These are phyloP conservation scores for Hemithea aestivaria DNA, from an alignment of 2,888 invertebrate species.

Conservation along the genomic window DNA sequence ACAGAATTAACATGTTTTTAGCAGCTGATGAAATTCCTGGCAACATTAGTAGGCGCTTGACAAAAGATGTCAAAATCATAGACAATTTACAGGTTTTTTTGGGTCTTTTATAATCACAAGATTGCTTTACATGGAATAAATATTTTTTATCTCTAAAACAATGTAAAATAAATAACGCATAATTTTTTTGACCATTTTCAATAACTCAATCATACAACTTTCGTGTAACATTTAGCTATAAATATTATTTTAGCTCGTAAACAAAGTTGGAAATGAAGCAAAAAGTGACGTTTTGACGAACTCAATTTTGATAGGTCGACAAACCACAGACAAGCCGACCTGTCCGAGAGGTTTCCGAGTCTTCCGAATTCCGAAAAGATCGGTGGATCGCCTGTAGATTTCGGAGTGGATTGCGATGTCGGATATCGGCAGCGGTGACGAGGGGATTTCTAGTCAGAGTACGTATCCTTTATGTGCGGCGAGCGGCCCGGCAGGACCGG, in stretches of 20 bases:
- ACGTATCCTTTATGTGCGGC: constrained; percentile 74
- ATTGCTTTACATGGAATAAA: too few relatives aligned
- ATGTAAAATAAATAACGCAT: too few relatives aligned
- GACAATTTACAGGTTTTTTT: constrained; percentile 30
- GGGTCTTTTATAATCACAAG: constrained; percentile 30
- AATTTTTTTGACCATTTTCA: too few relatives aligned
- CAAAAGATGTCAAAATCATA: constrained; percentile 47
- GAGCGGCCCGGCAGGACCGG: constrained; percentile 35
- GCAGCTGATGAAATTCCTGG: constrained; percentile 18
- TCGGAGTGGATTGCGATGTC: constrained; percentile 83
- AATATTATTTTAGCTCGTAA: too few relatives aligned
- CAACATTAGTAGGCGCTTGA: constrained; percentile 29
- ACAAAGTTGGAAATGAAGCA: too few relatives aligned
- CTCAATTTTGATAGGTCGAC: constrained; percentile 61
- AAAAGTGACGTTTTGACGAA: constrained; percentile 34
- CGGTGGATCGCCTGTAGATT: constrained; percentile 73
- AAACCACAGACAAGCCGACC: constrained; percentile 64
- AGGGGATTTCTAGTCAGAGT: constrained; percentile 89
- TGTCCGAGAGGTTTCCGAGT: constrained; percentile 37
- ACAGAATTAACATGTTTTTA: too few relatives aligned
- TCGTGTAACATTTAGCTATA: too few relatives aligned
- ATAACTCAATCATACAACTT: too few relatives aligned
- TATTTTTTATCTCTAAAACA: too few relatives aligned
- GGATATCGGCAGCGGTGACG: constrained; percentile 89
- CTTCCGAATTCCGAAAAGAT: constrained; percentile 59